Evolutionary conservation across 2,797 vertebrate genomes (phyloP).

Genomic region (Centropyge bicolor): DNA sequence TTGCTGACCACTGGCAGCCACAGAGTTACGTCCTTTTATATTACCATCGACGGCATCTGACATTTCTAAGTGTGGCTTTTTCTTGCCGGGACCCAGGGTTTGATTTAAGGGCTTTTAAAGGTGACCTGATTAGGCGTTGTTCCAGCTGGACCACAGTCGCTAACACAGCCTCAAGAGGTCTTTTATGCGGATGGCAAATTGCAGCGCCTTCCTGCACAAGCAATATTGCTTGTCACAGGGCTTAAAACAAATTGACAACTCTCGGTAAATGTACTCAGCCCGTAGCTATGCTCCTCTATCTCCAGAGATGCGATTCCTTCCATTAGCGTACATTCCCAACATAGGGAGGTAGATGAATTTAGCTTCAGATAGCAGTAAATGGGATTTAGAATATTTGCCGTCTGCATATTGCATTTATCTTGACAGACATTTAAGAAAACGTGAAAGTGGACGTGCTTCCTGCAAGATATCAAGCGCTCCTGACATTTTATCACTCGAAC

Average conservation of each 20-base stretch:
- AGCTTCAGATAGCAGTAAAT: slow-evolving; percentile 51
- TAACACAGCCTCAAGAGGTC: slow-evolving; percentile 42
- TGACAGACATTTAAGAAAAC: slow-evolving; percentile 59
- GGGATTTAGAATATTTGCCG: slow-evolving; percentile 45
- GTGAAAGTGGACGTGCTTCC: slow-evolving; percentile 48
- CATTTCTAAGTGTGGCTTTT: slow-evolving; percentile 56
- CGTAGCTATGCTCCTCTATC: slow-evolving; percentile 40
- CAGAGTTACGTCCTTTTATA: slow-evolving; percentile 56
- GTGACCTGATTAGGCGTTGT: slow-evolving; percentile 68
- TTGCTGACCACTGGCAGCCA: slow-evolving; percentile 56
- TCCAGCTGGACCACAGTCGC: slow-evolving; percentile 49
- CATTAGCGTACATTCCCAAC: slow-evolving; percentile 27
- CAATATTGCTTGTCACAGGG: slow-evolving; percentile 41
- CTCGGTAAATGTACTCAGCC: slow-evolving; percentile 1
- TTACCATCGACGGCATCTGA: slow-evolving; percentile 45
- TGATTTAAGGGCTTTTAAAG: slow-evolving; percentile 72
- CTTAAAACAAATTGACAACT: slow-evolving; percentile 60
- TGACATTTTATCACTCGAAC: slow-evolving; percentile 59
- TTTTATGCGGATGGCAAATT: slow-evolving; percentile 53
- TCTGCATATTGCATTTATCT: slow-evolving; percentile 44
- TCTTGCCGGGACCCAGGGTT: slow-evolving; percentile 43
- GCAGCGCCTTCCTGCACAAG: slow-evolving; percentile 35
- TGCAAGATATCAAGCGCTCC: slow-evolving; percentile 50
- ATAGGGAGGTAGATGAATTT: slow-evolving; percentile 36
- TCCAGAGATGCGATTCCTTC: slow-evolving; percentile 31